phyloP scores from a whole-genome alignment of 2,888 invertebrate species.

The Cryptus viduatorius region DNA sequence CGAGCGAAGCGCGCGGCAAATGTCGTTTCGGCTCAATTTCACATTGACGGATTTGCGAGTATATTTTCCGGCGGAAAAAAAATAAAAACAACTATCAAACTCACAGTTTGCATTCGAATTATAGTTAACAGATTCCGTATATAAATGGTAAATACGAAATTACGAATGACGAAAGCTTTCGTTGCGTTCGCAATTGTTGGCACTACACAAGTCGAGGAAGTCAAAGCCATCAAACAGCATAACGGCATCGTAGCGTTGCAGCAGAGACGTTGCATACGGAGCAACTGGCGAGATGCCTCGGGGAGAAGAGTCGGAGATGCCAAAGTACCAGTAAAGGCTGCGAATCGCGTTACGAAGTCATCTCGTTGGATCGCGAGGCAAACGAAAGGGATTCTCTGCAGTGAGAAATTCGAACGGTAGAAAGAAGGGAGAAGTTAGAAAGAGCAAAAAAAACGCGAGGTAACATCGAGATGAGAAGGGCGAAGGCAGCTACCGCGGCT shows the following conservation, averaged over 20 bases:
- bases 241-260: not conserved
- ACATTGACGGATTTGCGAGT: not conserved
- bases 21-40: not conserved
- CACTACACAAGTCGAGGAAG: not conserved
- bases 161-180: too few species aligned
- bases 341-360: conserved; percentile 66
- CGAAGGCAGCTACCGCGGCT: conserved; percentile 9
- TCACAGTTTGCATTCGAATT: not conserved
- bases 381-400: conserved; percentile 24
- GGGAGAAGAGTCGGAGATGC: conserved; percentile 17
- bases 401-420: conserved; percentile 12
- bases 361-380: conserved; percentile 39
- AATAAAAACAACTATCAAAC: not conserved
- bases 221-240: not conserved
- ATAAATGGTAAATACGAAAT: too few species aligned
- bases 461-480: conserved; percentile 37
- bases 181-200: not conserved
- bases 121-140: too few species aligned
- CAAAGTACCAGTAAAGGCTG: conserved; percentile 16
- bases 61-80: not conserved
- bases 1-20: not conserved
- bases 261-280: not conserved
- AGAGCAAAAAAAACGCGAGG: conserved; percentile 12
- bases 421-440: conserved; percentile 35
- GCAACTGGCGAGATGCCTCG: not conserved